These are phyloP conservation scores for Cuculus canorus DNA, from an alignment of 2,797 vertebrate genomes.

Conservation along the genomic window DNA sequence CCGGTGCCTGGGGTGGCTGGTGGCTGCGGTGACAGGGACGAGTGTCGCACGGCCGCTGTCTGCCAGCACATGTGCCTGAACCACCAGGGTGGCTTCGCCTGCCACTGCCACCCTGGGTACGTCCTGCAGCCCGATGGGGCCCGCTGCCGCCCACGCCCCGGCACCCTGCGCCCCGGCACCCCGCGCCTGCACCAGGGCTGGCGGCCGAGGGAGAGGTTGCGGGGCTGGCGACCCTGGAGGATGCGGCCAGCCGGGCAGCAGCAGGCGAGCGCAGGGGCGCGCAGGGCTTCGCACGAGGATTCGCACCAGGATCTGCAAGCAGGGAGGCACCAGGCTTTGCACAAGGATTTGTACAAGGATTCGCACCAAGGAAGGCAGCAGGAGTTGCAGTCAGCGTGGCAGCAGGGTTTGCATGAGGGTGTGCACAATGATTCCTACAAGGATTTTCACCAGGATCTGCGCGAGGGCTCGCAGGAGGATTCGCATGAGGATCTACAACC, in stretches of 20 bases:
- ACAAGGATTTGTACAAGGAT: neutral
- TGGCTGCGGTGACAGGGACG: neutral
- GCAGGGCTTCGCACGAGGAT: neutral
- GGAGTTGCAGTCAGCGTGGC: too few relatives aligned
- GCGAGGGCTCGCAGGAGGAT: neutral
- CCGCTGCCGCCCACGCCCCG: neutral
- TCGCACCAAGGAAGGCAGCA: too few relatives aligned
- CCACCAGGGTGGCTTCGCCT: neutral
- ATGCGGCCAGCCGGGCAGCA: too few relatives aligned
- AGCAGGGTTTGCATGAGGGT: neutral
- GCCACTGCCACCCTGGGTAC: neutral
- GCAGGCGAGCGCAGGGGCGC: too few relatives aligned
- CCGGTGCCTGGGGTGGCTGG: neutral
- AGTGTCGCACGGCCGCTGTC: neutral
- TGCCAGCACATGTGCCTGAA: slow-evolving; percentile 38
- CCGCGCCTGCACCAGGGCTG: too few relatives aligned
- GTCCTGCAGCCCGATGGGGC: neutral
- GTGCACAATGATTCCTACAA: neutral
- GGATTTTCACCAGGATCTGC: neutral
- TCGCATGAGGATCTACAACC: neutral
- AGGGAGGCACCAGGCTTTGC: neutral
- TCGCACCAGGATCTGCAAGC: neutral
- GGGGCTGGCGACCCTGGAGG: too few relatives aligned
- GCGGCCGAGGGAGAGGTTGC: too few relatives aligned
- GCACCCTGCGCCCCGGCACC: too few relatives aligned